Percentiles rank a stretch among this genome's conserved stretches.
Evolutionary conservation across 2,888 invertebrate genomes (phyloP).

Genomic region (Drosophila infuscata): DNA sequence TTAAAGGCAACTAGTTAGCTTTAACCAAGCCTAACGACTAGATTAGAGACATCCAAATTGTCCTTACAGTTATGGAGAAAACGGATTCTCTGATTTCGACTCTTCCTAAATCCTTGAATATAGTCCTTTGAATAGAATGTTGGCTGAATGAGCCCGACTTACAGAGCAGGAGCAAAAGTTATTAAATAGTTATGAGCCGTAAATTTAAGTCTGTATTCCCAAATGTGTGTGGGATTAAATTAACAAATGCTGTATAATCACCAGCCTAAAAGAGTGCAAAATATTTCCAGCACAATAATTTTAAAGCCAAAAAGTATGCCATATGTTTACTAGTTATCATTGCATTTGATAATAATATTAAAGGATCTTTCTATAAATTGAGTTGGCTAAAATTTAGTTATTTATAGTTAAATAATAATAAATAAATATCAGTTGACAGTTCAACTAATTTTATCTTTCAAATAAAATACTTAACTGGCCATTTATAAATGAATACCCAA

Average conservation of each 20-base stretch:
- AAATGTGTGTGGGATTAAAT: not conserved
- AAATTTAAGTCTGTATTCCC: not conserved
- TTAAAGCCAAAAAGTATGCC: not conserved
- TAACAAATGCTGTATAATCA: not conserved
- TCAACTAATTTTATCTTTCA: not conserved
- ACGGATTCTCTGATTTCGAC: not conserved
- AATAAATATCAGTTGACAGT: not conserved
- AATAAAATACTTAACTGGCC: not conserved
- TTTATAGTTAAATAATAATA: not conserved
- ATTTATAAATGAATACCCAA: not conserved
- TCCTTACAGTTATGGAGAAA: not conserved
- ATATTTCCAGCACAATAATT: not conserved
- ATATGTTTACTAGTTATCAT: too few species aligned
- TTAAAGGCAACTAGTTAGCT: not conserved
- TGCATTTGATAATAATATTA: not conserved
- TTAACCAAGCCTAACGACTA: not conserved
- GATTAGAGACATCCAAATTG: not conserved
- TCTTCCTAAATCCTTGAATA: not conserved
- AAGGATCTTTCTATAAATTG: not conserved
- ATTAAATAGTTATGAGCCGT: too few species aligned
- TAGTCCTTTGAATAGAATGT: not conserved
- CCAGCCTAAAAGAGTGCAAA: not conserved
- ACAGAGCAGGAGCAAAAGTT: not conserved
- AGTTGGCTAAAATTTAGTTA: not conserved
- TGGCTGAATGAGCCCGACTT: not conserved